Evolutionary conservation across 1,140 invertebrate species (phyloP), one percentile per base, ranked within the genome.

Genomic region (Lordiphosa mommai): DNA sequence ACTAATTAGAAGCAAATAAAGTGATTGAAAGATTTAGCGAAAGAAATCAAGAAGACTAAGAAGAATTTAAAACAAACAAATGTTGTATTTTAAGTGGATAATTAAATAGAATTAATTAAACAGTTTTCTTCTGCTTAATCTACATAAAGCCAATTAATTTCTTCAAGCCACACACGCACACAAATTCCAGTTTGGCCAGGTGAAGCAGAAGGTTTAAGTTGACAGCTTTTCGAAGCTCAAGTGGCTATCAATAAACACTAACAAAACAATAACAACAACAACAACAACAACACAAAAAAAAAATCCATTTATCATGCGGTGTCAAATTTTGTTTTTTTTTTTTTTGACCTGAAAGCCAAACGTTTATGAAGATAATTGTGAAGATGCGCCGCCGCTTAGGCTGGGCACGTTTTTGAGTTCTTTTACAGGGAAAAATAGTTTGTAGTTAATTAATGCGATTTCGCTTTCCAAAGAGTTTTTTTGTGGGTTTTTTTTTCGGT

Each of bases 361-460:
- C 32, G 61, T 16, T 55, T 14, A 9, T 37, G 34, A 7, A 37
- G 14, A 14, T 13, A 33, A 27, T 38, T 30, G 32, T 44, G 37
- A 16, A n/a, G 37, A 20, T 5, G 61, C 30, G 73, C 40, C 57
- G 76, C 57, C 66, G 34, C 30, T 23, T 17, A 48, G 61, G 57
- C 77, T 82, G 58, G 50, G 61, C 76, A 80, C 76, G 77, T 82
- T 76, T 53, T 30, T 5, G 60, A 34, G 17, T 32, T 57, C 38
- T 72, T 72, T 49, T 59, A 10, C 36, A 49, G 50, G 51, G 27
- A 32, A 68, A 69, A 43, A 47, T 69, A 65, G 77, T 69, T 49
- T 59, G 52, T 67, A 63, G 34, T 71, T 82, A 80, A 82, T 80
- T 82, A 76, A 80, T 80, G 57, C 53, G 60, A 67, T 80, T 80